Percentiles rank a stretch among this genome's conserved stretches.
Conservation (phyloP, 2,113 vertebrate species). For the Lepidothrix coronata region DNA sequence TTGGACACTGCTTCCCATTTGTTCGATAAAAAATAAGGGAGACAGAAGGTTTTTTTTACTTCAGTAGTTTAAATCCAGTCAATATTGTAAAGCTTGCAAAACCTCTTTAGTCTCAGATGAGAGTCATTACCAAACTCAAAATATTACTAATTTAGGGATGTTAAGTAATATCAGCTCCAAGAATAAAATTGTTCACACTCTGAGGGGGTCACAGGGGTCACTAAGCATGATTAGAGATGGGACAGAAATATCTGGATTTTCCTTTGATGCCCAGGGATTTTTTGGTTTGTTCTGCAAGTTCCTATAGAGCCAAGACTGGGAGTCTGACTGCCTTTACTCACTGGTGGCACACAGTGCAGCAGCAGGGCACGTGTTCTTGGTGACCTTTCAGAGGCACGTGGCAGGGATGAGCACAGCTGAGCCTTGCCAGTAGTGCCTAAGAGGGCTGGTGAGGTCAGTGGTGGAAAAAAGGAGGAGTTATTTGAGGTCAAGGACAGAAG, state of each 20-base stretch:
- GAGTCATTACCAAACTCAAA: neutral
- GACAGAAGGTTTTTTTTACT: neutral
- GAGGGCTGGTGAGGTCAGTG: neutral
- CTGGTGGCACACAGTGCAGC: neutral
- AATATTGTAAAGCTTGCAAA: neutral
- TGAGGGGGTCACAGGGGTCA: neutral
- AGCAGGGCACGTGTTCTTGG: neutral
- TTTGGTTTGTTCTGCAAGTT: neutral
- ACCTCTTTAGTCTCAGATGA: neutral
- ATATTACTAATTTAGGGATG: neutral
- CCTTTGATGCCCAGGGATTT: neutral
- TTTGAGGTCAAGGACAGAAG: neutral
- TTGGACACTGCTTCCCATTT: neutral
- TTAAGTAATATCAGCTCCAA: neutral
- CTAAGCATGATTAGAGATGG: neutral
- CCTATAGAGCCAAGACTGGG: neutral
- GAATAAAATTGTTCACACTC: neutral
- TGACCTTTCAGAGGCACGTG: neutral
- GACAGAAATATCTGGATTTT: neutral
- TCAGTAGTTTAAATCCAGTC: neutral
- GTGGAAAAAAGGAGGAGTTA: neutral
- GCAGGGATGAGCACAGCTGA: neutral
- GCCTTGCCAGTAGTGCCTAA: neutral
- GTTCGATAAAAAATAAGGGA: neutral
- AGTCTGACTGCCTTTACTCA: fast-evolving